Evolutionary conservation across 2,888 invertebrate species (phyloP).

Genomic region (Hypolimnas misippus): DNA sequence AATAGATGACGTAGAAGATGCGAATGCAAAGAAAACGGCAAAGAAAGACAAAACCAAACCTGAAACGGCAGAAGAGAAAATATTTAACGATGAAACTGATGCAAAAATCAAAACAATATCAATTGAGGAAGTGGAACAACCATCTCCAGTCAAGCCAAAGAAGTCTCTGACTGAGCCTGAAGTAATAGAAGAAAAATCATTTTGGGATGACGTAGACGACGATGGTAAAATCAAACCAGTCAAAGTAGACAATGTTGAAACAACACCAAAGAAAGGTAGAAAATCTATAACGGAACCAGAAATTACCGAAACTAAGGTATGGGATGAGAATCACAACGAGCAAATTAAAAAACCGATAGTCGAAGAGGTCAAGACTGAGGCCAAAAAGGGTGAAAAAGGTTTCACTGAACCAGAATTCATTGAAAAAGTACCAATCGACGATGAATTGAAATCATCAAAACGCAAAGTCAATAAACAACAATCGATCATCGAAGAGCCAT

Average conservation of each 20-base stretch:
- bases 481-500: constrained; percentile 68
- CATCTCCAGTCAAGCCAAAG: constrained; percentile 57
- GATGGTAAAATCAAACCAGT: constrained; percentile 49
- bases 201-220: constrained; percentile 65
- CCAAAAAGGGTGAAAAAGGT: constrained; percentile 60
- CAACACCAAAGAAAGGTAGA: constrained; percentile 53
- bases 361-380: constrained; percentile 60
- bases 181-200: constrained; percentile 57
- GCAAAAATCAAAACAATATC: constrained; percentile 58
- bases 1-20: constrained; percentile 58
- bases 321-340: constrained; percentile 74
- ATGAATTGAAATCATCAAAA: constrained; percentile 66
- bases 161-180: constrained; percentile 61
- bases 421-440: constrained; percentile 66
- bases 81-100: constrained; percentile 57
- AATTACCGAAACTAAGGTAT: constrained; percentile 64
- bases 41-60: constrained; percentile 57
- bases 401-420: constrained; percentile 66
- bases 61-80: constrained; percentile 61
- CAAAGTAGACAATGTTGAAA: constrained; percentile 55
- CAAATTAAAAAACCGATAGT: constrained; percentile 56
- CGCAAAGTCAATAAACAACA: constrained; percentile 76
- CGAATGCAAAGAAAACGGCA: constrained; percentile 52
- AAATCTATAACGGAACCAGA: constrained; percentile 64
- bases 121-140: constrained; percentile 50